Base-by-base conservation (phyloP, 2,888 invertebrate species). In the Eupeodes luniger region DNA sequence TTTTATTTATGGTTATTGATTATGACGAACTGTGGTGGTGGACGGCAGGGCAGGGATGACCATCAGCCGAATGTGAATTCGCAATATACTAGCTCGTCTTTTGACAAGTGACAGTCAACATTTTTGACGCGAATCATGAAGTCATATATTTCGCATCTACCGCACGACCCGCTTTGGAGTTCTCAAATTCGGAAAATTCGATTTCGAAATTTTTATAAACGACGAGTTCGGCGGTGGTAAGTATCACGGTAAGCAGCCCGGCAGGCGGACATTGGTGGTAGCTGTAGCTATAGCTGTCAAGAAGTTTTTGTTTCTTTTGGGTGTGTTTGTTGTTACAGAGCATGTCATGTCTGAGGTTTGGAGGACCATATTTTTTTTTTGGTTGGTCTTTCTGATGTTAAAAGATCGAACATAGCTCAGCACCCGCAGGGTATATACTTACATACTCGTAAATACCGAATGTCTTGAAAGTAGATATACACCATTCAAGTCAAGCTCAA, bases 1-100 rank as follows among this genome's bases (percentile, higher is more conserved):
- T 72, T 67, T 85, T 85, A 81, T 85, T 75, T 85, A 78, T 78
- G 69, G 81, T 85, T 81, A 89, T 89, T 85, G 88, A 85, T 81
- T 85, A 79, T 81, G 88, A 27, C 27, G 27, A 27, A 27, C 27
- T 27, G 27, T 27, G 27, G 27, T 27, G 27, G 27, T 27, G 3
- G 27, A 27, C 2, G 2, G 27, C 27, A 27, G 27, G 27, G 27
- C 27, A 27, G 1, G 27, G 27, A 89, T 85, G 85, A 51, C 67
- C 49, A 34, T 72, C 76, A 49, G 47, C 44, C 27, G 74, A 47
- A 64, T 61, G 36, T 47, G 77, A 75, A 81, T 84, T 82, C 40
- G 40, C 77, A 79, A 74, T 85, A 85, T 81, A 19, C 40, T 40
- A 5, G 61, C 40, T 61, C 47, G 11, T 62, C 51, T 47, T 10